Conservation (phyloP, 2,113 vertebrate genomes). For the Corvus hawaiiensis region DNA sequence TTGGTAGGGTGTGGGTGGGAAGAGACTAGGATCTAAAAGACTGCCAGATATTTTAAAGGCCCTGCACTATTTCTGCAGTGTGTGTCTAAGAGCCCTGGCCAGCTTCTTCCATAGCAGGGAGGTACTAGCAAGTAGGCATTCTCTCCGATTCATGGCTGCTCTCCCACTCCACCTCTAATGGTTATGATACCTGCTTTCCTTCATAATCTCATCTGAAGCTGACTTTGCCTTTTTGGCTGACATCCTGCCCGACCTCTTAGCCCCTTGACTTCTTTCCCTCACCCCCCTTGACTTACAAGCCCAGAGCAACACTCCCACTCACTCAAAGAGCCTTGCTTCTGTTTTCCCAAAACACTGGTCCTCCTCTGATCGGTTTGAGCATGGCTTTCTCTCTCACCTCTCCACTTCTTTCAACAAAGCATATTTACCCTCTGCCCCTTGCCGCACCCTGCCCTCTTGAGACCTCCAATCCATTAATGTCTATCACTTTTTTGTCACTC, state of each 20-base stretch:
- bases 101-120: background rate
- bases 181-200: background rate
- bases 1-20: slow-evolving; percentile 1
- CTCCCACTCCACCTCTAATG: background rate
- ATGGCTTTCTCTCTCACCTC: background rate
- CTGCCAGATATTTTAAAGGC: slow-evolving; percentile 9
- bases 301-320: background rate
- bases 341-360: slow-evolving; percentile 22
- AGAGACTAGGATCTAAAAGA: background rate
- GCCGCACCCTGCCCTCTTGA: slow-evolving; percentile 50
- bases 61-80: background rate
- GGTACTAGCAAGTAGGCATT: background rate
- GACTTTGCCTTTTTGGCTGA: background rate
- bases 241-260: background rate
- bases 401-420: slow-evolving; percentile 46
- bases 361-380: background rate
- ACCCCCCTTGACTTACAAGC: background rate
- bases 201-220: background rate
- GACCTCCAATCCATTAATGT: slow-evolving; percentile 49
- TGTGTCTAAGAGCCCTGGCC: background rate
- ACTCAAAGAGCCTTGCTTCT: slow-evolving; percentile 2
- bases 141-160: background rate
- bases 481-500: slow-evolving; percentile 50
- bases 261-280: background rate
- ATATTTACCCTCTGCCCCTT: slow-evolving; percentile 28